Conservation (phyloP, 2,888 invertebrate species). For the Ectobius pallidus region DNA sequence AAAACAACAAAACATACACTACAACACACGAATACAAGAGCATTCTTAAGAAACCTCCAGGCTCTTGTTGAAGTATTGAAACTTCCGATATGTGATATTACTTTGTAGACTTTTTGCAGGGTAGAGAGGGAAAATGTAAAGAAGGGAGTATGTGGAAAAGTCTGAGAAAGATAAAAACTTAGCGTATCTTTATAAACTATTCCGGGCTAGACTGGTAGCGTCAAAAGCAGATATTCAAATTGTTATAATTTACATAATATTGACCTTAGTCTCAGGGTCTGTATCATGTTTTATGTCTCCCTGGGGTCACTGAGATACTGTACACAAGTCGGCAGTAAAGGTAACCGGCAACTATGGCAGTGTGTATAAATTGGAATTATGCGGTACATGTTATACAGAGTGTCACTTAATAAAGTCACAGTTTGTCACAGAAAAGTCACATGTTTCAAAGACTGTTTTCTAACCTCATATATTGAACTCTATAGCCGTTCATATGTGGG, state of each 20-base stretch:
- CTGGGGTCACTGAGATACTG: conserved; percentile 30
- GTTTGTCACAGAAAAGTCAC: too few species aligned
- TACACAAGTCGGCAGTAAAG: conserved; percentile 35
- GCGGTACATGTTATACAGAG: too few species aligned
- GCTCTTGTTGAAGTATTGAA: neutral
- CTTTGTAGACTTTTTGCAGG: neutral
- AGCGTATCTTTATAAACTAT: neutral
- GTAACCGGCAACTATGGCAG: neutral
- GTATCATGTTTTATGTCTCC: neutral
- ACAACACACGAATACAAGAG: too few species aligned
- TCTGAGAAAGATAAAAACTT: conserved; percentile 12
- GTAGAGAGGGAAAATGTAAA: too few species aligned
- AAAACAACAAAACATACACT: too few species aligned
- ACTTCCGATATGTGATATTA: neutral
- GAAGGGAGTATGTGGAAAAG: neutral
- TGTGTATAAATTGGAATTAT: too few species aligned
- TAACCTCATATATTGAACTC: too few species aligned
- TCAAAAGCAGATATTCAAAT: conserved; percentile 22
- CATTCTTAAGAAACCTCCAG: too few species aligned
- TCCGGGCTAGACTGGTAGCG: neutral
- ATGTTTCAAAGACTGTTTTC: too few species aligned
- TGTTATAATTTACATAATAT: conserved; percentile 18
- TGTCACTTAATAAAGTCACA: too few species aligned
- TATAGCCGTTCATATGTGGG: too few species aligned
- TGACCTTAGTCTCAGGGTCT: neutral